phyloP scores from a whole-genome alignment of 2,113 vertebrate genomes.

The Cryptotis parvus region DNA sequence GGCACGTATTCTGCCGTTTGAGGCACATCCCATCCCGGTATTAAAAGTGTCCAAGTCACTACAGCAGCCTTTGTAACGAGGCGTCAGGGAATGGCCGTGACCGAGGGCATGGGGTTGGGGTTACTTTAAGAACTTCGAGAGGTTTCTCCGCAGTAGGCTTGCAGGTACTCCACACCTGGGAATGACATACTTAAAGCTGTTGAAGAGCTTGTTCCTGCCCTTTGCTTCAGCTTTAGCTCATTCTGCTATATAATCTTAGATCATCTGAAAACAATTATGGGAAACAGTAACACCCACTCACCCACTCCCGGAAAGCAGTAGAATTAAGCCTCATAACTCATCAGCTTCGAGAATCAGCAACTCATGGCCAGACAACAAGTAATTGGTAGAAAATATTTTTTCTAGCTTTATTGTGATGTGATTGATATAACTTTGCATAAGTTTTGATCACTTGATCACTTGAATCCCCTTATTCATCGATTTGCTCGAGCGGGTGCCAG shows the following conservation, averaged over 20 bases:
- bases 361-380: background rate
- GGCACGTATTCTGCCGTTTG: no score
- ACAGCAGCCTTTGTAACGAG: background rate
- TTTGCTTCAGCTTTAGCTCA: background rate
- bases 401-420: background rate
- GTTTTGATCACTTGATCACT: no score
- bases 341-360: background rate
- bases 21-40: no score
- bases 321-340: background rate
- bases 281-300: background rate
- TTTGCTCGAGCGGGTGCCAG: no score
- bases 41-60: background rate
- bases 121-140: background rate
- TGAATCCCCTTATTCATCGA: no score
- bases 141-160: background rate
- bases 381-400: background rate
- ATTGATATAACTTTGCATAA: background rate
- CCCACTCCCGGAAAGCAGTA: background rate
- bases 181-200: background rate
- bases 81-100: background rate
- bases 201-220: background rate
- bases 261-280: background rate
- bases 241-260: background rate
- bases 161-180: background rate
- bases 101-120: background rate